Evolutionary conservation across 2,113 vertebrate species (phyloP), one percentile per base, ranked within the genome.

Genomic region (Vulpes ferrilata): DNA sequence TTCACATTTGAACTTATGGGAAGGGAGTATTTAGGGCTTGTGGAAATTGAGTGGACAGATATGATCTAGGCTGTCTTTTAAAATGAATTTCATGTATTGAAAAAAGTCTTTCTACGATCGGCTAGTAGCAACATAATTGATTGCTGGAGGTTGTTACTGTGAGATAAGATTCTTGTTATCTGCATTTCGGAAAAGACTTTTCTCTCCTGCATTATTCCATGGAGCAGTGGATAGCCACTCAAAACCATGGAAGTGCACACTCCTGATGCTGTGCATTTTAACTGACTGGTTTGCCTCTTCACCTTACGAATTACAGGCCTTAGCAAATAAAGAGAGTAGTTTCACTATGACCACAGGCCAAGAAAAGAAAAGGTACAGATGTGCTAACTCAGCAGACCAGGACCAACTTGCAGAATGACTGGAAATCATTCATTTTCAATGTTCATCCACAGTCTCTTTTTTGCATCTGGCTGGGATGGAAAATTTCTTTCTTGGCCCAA

Each of bases 201-300:
- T 62, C 12, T n/a, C 62, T 90, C 11, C 12, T 23, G 7, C 89
- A n/a, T 53, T 62, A n/a, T 73, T 79, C 60, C 83, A 5, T 35
- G 88, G 80, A 95, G 35, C 53, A 35, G 25, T 30, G 67, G 32
- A 48, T 32, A 74, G 59, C 35, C 79, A 32, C 95, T 74, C 4
- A 74, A 96, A 90, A 60, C 71, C 81, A 9, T 8, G 87, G 22
- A 96, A 97, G 67, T 48, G 55, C 3, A 83, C 2, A 11, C 60
- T 67, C 22, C 2, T 55, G 65, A 57, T 93, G 62, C 51, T 88
- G 55, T 82, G 79, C 67, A 88, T 97, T 98, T 98, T 96, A 97
- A 95, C 89, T 85, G 82, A 55, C 84, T 95, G 90, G 97, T 98
- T 95, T 97, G 90, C 7, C 62, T 96, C 8, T 95, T 98, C 59